Base-by-base conservation (phyloP, 2,797 vertebrate species). In the Mormyrus hasselquistii region DNA sequence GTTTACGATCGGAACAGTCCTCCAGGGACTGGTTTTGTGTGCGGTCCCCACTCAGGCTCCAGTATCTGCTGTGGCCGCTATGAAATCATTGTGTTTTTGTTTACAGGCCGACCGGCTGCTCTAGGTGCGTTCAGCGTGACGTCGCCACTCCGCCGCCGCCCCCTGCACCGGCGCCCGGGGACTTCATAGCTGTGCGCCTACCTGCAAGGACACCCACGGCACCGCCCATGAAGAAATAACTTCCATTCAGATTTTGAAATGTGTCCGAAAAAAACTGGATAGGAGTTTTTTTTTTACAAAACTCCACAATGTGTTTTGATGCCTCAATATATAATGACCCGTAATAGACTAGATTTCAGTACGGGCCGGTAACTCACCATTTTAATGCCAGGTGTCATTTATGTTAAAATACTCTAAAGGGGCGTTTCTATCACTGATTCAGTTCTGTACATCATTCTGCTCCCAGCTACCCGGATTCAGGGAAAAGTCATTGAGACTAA, bases 101-200 rank as follows among this genome's bases (percentile, higher is more conserved):
- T 92, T 93, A 92, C 90, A 89, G 50, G 88, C 86, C 10, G 44
- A 16, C 84, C n/a, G 85, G 89, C 89, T 82, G 87, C 86, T 22
- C 59, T 1, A 19, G 52, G 86, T 89, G 88, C 50, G 90, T 29
- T 83, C 22, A 49, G 10, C 55, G 84, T 91, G 91, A 92, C 92
- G 89, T 92, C 91, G 90, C 44, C 4, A 2, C 52, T 41, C 38
- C 38, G n/a, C 16, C 19, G 16, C 38, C 87, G 0, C 55, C 38
- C 38, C 79, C 19, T 49, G 38, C 14, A n/a, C 19, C 2, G 79
- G 38, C 10, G 38, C 14, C 73, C 2, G 34, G 2, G 12, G 5
- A 34, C 10, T 41, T 41, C 38, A 49, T 44, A n/a, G 12, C 38
- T 83, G 79, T 41, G 41, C 79, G 49, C 79, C 79, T 49, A 6